Percentiles rank a stretch among this genome's conserved stretches.
Evolutionary conservation across 2,113 vertebrate species (phyloP).

Genomic region (Thamnaconus septentrionalis): DNA sequence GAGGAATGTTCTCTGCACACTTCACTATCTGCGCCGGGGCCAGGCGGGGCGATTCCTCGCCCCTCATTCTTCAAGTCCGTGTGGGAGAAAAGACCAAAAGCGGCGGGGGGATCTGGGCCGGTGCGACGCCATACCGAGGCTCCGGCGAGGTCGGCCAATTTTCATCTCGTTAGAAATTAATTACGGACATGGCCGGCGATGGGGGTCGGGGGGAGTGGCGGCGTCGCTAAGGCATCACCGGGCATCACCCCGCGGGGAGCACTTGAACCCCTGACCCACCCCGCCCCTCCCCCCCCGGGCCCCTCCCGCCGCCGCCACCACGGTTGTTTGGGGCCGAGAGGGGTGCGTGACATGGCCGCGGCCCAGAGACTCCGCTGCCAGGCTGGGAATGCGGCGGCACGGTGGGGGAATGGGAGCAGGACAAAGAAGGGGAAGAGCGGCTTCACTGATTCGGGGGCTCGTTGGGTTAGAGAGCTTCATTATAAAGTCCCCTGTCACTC

Average conservation of each 20-base stretch:
- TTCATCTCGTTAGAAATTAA: conserved; percentile 59
- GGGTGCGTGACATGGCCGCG: conserved; percentile 64
- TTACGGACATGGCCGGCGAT: conserved; percentile 32
- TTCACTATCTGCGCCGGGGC: conserved; percentile 28
- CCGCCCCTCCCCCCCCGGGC: too few relatives aligned
- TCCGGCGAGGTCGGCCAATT: conserved; percentile 34
- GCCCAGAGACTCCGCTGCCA: conserved; percentile 67
- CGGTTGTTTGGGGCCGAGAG: conserved; percentile 48
- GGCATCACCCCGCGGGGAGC: conserved; percentile 52
- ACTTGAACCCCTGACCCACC: conserved; percentile 70
- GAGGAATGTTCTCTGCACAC: conserved; percentile 51
- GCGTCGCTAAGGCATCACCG: conserved; percentile 40
- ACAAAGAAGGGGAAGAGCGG: conserved; percentile 58
- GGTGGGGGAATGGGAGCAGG: conserved; percentile 47
- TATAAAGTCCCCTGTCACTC: conserved; percentile 62
- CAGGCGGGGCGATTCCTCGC: conserved; percentile 32
- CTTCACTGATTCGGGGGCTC: conserved; percentile 57
- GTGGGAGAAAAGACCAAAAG: conserved; percentile 21
- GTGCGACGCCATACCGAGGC: conserved; percentile 22
- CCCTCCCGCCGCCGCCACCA: neutral
- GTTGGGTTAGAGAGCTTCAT: conserved; percentile 62
- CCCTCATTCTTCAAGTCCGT: conserved; percentile 34
- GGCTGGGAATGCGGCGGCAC: conserved; percentile 70
- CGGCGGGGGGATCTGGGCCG: conserved; percentile 9
- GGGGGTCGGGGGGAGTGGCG: conserved; percentile 15